Conservation (phyloP, 2,113 vertebrate species). For the Struthio camelus region DNA sequence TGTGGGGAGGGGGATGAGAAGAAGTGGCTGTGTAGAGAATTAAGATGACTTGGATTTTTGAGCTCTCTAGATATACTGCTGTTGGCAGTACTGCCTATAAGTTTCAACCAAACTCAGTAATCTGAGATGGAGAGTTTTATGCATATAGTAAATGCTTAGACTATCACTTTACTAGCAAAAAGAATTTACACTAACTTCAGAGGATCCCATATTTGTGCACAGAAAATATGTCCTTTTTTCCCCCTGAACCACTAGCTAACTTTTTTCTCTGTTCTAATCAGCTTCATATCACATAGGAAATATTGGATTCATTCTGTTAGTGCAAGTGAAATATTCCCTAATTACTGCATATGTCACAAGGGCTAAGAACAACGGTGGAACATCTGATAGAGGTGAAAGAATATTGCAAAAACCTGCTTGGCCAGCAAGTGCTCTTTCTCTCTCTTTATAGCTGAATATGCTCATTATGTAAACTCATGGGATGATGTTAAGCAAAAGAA, state of each 20-base stretch:
- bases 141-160: not conserved
- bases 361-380: not conserved
- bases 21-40: not conserved
- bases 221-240: not conserved
- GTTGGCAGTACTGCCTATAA: not conserved
- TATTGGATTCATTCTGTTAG: not conserved
- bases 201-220: not conserved
- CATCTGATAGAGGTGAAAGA: not conserved
- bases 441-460: not conserved
- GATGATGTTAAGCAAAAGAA: not conserved
- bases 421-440: not conserved
- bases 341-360: slow-evolving; percentile 1
- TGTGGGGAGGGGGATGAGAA: not conserved
- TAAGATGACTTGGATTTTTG: not conserved
- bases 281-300: not conserved
- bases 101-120: not conserved
- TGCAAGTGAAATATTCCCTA: slow-evolving; percentile 6
- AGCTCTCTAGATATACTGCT: not conserved
- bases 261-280: not conserved
- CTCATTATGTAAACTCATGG: not conserved
- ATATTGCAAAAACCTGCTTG: not conserved
- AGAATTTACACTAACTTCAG: not conserved
- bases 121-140: not conserved
- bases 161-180: not conserved
- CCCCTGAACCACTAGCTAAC: not conserved